Evolutionary conservation across 1,140 invertebrate genomes (phyloP).

Genomic region (Cryptotermes secundus): DNA sequence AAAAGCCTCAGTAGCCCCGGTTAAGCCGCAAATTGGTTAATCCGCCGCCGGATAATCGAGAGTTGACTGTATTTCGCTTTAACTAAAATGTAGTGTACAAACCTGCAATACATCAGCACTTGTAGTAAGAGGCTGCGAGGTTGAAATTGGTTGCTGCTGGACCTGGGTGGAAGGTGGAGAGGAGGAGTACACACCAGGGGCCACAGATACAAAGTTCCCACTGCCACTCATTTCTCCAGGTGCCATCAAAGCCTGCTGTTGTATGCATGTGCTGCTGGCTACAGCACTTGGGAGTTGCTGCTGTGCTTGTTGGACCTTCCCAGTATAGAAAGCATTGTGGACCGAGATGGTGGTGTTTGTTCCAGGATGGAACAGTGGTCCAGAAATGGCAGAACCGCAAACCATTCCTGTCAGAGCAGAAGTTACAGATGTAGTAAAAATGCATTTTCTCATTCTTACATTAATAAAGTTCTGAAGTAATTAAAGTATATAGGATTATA

Average conservation of each 20-base stretch:
- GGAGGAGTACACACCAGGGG: conserved; percentile 39
- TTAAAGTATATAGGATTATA: no score
- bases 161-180: conserved; percentile 37
- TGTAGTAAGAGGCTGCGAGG: conserved; percentile 48
- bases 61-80: not conserved
- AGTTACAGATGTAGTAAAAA: not conserved
- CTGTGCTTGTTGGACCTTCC: conserved; percentile 27
- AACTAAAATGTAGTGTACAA: not conserved
- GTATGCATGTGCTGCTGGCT: conserved; percentile 35
- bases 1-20: no score
- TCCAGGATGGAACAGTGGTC: conserved; percentile 44
- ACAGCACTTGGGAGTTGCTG: conserved; percentile 27
- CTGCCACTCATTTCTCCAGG: conserved; percentile 36
- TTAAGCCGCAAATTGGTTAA: no score
- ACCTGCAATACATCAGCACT: conserved; percentile 53
- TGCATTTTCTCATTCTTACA: no score
- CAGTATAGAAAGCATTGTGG: conserved; percentile 40
- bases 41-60: no score
- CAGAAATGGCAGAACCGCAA: conserved; percentile 45
- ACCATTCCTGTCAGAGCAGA: conserved; percentile 44
- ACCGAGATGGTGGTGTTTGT: conserved; percentile 44
- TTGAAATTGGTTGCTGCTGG: conserved; percentile 35
- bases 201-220: conserved; percentile 34
- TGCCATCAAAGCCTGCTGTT: conserved; percentile 38
- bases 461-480: no score